Conservation (phyloP, 2,888 invertebrate species). For the Blera fallax region DNA sequence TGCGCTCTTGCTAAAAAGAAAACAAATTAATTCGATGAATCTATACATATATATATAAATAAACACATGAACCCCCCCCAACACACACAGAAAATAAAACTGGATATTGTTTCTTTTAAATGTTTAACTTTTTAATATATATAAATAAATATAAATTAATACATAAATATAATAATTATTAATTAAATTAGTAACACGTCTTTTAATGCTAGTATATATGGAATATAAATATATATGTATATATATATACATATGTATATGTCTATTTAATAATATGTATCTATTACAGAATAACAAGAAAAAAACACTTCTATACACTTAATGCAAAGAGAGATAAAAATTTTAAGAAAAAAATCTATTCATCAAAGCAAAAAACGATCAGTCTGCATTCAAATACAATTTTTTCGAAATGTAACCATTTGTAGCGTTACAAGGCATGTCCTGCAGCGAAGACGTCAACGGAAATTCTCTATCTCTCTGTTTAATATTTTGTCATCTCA, state of each 20-base stretch:
- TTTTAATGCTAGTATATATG: constrained; percentile 71
- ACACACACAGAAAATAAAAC: constrained; percentile 55
- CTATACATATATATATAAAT: constrained; percentile 39
- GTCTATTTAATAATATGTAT: constrained; percentile 53
- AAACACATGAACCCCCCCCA: constrained; percentile 31
- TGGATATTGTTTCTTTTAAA: constrained; percentile 73
- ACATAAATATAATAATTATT: constrained; percentile 73
- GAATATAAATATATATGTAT: constrained; percentile 47
- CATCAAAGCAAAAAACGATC: background rate
- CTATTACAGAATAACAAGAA: constrained; percentile 39
- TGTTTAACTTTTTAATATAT: constrained; percentile 73
- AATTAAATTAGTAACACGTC: constrained; percentile 70
- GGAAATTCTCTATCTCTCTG: background rate
- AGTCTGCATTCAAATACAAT: background rate
- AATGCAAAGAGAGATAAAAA: constrained; percentile 24
- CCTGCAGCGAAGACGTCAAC: background rate
- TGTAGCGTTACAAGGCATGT: background rate
- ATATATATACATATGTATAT: constrained; percentile 41
- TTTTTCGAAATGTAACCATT: background rate
- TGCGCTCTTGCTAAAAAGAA: constrained; percentile 56
- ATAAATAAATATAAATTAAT: constrained; percentile 73
- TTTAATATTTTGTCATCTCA: background rate
- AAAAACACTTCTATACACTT: constrained; percentile 53
- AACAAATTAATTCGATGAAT: constrained; percentile 56
- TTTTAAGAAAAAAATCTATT: background rate